Base-by-base conservation (phyloP, 2,797 vertebrate species). In the Chelonia mydas region DNA sequence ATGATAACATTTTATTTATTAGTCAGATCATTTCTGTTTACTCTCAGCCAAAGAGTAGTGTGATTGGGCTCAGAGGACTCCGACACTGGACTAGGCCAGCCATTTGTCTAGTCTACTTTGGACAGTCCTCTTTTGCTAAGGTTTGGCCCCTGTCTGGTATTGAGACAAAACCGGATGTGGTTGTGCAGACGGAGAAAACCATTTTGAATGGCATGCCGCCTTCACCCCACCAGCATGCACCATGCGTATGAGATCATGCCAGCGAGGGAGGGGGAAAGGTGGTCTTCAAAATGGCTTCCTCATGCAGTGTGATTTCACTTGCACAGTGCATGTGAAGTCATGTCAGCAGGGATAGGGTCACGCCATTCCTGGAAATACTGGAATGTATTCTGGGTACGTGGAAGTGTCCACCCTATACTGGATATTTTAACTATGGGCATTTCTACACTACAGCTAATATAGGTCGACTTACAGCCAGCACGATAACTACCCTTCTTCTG, bases 1-100 rank as follows among this genome's bases (percentile, higher is more conserved):
- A 74, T 76, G 87, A 50, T 77, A 76, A 6, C 53, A 17, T 88
- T 95, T 92, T 86, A 51, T 95, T 92, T 78, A 80, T 92, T 92
- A 88, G 83, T 92, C 68, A 33, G 76, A 61, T 57, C 0, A 50
- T 88, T 59, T 86, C 47, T 16, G 15, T 93, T 51, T 96, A 81
- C 90, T 86, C 65, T 85, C 19, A 0, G 55, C 76, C 79, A 92
- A 81, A 90, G 96, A 90, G 47, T 59, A 88, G 79, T 55, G 87
- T 91, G 80, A 81, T 76, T 77, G 86, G 79, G 79, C 81, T 76
- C 53, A 0, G 5, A 90, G 89, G 81, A 59, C 82, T 76, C 50
- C 0, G 3, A 90, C 85, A n/a, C 68, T 89, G 11, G 74, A 86
- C 10, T 10, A 72, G 37, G 31, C 33, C 33, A 7, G 65, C 17